Base-by-base conservation (phyloP, 2,888 invertebrate species). In the Plebejus anna region DNA sequence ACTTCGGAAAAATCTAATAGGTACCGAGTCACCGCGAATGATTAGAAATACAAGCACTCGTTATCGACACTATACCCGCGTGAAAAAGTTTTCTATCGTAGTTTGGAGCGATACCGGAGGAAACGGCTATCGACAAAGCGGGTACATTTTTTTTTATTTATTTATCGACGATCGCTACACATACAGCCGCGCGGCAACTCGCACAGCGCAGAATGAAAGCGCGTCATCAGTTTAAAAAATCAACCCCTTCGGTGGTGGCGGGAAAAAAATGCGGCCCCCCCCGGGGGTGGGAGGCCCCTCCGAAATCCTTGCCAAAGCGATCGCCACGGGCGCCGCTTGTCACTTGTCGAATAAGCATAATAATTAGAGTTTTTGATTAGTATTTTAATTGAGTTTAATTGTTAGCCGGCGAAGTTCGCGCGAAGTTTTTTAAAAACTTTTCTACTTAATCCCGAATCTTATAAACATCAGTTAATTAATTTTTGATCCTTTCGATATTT, bases 171-270 rank as follows among this genome's bases (percentile, higher is more conserved):
- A 84, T 83, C 87, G 86, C 87, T 86, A 89, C 90, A 90, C 91
- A 90, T 90, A 93, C 93, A 92, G 89, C 93, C 92, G 92, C 91
- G 91, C 94, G 89, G 89, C 88, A 88, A 94, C 90, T 93, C 93
- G 94, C 94, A 92, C 90, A 89, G 90, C 91, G 92, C 92, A 90
- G 93, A 94, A 94, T 94, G 94, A 92, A 94, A 93, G 94, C 94
- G 94, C 94, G 94, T 94, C 94, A 94, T 94, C 94, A 94, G 94
- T 94, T 94, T 94, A 94, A 94, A 94, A 94, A 94, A 94, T 94
- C 94, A 94, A 94, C 94, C 93, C 94, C 93, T 92, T 94, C 84
- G 86, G 87, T 89, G 92, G 91, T 88, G 91, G 91, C 86, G 87
- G 90, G 88, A 91, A 94, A 93, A 72, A 93, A 92, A 90, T 87